phyloP scores from a whole-genome alignment of 2,888 invertebrate species.

The Rambutsinella grinnellia region DNA sequence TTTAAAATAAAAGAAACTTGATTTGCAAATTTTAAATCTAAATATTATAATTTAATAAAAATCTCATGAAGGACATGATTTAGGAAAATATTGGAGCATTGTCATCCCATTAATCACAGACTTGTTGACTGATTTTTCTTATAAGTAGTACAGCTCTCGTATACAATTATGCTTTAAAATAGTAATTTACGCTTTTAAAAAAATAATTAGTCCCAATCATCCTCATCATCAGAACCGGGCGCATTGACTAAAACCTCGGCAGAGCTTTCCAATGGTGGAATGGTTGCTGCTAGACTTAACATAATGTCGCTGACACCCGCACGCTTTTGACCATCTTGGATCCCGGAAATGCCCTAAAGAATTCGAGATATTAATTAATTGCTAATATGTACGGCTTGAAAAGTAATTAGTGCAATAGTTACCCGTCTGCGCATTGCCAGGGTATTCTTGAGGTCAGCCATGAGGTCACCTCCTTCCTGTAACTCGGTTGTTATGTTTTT shows the following conservation, averaged over 20 bases:
- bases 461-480: conserved; percentile 56
- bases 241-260: conserved; percentile 25
- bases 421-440: conserved; percentile 65
- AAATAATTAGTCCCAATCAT: conserved; percentile 65
- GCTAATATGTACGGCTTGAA: neutral
- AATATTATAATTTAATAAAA: too few species aligned
- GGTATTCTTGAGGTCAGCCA: conserved; percentile 65
- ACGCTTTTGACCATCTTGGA: conserved; percentile 50
- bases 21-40: too few species aligned
- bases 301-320: conserved; percentile 63
- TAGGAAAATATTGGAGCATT: too few species aligned
- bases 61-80: too few species aligned
- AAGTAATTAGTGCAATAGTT: conserved; percentile 15
- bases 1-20: too few species aligned
- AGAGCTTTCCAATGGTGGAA: conserved; percentile 59
- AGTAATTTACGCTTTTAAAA: too few species aligned
- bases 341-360: conserved; percentile 65
- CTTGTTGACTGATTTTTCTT: too few species aligned
- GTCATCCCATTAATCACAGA: too few species aligned
- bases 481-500: conserved; percentile 30
- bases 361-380: neutral
- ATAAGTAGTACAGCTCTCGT: too few species aligned
- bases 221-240: conserved; percentile 59
- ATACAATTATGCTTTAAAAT: too few species aligned
- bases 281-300: conserved; percentile 59